Evolutionary conservation across 2,797 vertebrate genomes (phyloP).

Genomic region (Morelia viridis): DNA sequence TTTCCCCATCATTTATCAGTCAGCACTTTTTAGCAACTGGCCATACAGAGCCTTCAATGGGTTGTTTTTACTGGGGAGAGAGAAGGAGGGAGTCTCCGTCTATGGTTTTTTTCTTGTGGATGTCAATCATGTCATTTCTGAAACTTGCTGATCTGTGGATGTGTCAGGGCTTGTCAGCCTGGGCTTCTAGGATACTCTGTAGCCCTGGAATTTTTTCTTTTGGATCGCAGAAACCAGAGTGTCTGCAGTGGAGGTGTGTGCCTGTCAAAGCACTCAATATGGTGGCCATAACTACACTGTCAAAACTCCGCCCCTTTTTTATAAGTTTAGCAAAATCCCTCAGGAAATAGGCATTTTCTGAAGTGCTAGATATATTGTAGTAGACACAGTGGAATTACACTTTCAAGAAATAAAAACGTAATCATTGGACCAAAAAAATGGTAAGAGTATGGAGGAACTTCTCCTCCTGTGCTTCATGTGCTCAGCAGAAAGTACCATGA

Average conservation of each 20-base stretch:
- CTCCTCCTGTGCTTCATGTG: not conserved
- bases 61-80: not conserved
- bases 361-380: rapidly evolving
- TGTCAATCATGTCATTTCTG: no score
- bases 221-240: no score
- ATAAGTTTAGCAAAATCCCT: not conserved
- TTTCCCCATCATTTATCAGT: not conserved
- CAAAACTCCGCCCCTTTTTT: no score
- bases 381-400: not conserved
- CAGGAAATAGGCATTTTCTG: not conserved
- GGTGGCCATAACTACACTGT: no score
- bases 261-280: no score
- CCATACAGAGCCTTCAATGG: not conserved
- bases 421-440: not conserved
- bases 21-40: not conserved
- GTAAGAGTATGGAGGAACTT: not conserved
- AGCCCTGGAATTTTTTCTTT: no score
- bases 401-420: not conserved
- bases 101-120: no score
- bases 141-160: no score
- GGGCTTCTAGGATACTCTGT: no score
- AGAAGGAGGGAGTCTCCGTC: no score
- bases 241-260: no score
- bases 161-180: no score
- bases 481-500: not conserved